A percentile compares a stretch with the other conserved stretches of the same genome.
Evolutionary conservation across 2,113 vertebrate genomes (phyloP).

Genomic region (Formicarius rufipectus): DNA sequence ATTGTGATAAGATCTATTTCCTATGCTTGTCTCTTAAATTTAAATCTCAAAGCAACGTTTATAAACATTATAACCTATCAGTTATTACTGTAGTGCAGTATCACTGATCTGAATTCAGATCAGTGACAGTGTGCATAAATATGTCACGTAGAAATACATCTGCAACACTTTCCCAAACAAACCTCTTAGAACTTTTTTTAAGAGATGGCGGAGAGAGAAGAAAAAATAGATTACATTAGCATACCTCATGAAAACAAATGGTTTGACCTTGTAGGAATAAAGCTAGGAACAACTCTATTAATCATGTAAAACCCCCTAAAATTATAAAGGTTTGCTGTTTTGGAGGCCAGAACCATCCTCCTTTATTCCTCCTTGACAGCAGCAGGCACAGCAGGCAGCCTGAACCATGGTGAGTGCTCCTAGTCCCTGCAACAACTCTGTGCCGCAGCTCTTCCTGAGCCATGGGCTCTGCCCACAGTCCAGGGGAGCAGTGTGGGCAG

Average conservation of each 20-base stretch:
- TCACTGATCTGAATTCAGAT: constrained; percentile 16
- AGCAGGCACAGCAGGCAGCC: neutral
- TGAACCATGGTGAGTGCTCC: accelerated
- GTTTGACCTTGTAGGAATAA: constrained; percentile 5
- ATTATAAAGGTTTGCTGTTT: neutral
- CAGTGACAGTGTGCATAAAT: neutral
- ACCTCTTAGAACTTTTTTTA: neutral
- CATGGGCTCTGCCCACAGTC: neutral
- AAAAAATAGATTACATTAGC: neutral
- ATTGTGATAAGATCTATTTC: constrained; percentile 31
- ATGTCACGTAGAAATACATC: neutral
- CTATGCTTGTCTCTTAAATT: constrained; percentile 36
- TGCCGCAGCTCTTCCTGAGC: accelerated
- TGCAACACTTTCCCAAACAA: neutral
- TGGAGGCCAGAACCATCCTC: neutral
- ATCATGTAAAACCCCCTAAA: neutral
- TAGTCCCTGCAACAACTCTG: accelerated
- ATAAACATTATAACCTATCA: constrained; percentile 9
- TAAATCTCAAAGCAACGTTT: neutral
- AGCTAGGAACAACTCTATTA: neutral
- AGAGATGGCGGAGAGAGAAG: neutral
- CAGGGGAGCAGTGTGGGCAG: neutral
- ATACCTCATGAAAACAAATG: neutral
- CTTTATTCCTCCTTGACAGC: neutral
- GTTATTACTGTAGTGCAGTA: neutral